phyloP scores from a whole-genome alignment of 2,113 vertebrate species.

The Formicarius rufipectus region DNA sequence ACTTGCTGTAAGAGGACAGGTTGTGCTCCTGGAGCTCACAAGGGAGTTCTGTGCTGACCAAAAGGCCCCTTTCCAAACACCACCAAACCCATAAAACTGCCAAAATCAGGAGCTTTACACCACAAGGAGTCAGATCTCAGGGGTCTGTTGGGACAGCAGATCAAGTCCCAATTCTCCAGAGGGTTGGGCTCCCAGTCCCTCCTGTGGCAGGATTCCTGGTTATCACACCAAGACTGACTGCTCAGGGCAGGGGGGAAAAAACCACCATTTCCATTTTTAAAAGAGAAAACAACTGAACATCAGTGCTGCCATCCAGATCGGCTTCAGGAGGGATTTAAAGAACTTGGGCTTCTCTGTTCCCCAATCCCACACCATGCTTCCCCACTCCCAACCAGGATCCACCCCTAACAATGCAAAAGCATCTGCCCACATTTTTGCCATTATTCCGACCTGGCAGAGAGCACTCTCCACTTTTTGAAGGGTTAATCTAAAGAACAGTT shows the following conservation, averaged over 20 bases:
- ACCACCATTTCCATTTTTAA: background rate
- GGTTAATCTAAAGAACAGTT: slow-evolving; percentile 69
- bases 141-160: background rate
- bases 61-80: background rate
- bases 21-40: background rate
- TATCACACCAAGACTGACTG: rapidly evolving
- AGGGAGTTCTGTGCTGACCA: too few relatives aligned
- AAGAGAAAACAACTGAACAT: background rate
- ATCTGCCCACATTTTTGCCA: slow-evolving; percentile 45
- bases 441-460: slow-evolving; percentile 2
- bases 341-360: background rate
- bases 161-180: background rate
- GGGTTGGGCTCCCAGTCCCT: too few relatives aligned
- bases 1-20: background rate
- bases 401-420: slow-evolving; percentile 41
- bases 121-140: background rate
- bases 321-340: slow-evolving; percentile 17
- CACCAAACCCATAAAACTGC: background rate
- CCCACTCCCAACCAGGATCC: background rate
- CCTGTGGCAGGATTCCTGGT: background rate
- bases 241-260: background rate
- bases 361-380: background rate
- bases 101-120: background rate
- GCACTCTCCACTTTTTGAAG: slow-evolving; percentile 45
- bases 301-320: background rate